A percentile compares a stretch with the other conserved stretches of the same genome.
Evolutionary conservation across 2,797 vertebrate species (phyloP).

Genomic region (Hylomyscus alleni): DNA sequence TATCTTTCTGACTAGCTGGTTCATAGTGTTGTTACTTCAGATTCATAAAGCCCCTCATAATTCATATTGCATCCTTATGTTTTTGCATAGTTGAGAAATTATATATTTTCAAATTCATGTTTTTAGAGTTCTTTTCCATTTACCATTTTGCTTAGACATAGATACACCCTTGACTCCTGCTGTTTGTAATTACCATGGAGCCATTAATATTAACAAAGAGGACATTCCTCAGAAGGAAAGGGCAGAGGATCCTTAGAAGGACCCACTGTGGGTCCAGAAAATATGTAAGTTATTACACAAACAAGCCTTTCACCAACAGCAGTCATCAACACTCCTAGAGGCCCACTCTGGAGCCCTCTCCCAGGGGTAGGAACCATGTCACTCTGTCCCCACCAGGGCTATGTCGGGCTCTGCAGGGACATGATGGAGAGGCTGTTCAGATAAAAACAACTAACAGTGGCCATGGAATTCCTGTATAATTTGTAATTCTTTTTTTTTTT

Average conservation of each 20-base stretch:
- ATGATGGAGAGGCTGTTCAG: not conserved
- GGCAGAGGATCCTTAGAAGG: too few relatives aligned
- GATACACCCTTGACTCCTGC: not conserved
- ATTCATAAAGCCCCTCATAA: not conserved
- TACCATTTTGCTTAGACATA: not conserved
- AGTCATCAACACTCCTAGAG: not conserved
- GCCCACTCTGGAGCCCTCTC: not conserved
- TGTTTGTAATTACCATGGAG: not conserved
- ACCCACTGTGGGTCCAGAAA: not conserved
- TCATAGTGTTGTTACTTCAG: not conserved
- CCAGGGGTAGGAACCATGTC: not conserved
- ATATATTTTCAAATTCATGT: not conserved
- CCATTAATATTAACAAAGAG: not conserved
- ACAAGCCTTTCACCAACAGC: not conserved
- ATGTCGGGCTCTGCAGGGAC: not conserved
- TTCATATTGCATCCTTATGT: not conserved
- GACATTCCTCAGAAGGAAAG: not conserved
- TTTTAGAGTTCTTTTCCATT: not conserved
- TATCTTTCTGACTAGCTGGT: not conserved
- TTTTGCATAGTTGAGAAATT: not conserved
- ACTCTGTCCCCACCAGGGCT: not conserved
- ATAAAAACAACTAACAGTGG: not conserved
- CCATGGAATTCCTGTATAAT: not conserved
- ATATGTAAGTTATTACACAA: not conserved
- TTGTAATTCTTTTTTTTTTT: too few relatives aligned